Evolutionary conservation across 2,797 vertebrate genomes (phyloP).

Genomic region (Podarcis siculus): DNA sequence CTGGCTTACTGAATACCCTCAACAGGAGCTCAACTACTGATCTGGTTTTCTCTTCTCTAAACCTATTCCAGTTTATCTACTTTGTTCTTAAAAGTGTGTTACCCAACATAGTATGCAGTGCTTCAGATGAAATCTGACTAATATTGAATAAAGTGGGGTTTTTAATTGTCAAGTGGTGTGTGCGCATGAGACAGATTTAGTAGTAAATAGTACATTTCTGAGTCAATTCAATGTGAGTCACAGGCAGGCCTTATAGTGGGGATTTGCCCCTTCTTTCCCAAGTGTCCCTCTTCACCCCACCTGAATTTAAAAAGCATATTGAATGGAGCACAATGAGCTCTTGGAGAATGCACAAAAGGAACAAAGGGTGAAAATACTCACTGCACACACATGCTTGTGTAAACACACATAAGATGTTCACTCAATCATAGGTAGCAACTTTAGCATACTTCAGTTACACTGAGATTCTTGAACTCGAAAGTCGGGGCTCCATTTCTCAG

Average conservation of each 20-base stretch:
- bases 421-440: neutral
- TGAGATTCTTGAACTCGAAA: neutral
- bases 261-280: neutral
- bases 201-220: neutral
- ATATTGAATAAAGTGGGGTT: neutral
- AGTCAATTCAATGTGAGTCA: neutral
- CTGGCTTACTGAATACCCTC: no score
- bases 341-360: neutral
- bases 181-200: neutral
- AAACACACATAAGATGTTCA: neutral
- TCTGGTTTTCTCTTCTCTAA: neutral
- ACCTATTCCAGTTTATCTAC: neutral
- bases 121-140: neutral
- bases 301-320: neutral
- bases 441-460: neutral
- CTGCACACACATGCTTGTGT: neutral
- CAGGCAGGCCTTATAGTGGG: neutral
- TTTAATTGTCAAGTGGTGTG: neutral
- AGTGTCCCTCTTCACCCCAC: neutral
- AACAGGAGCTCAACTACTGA: neutral
- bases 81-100: neutral
- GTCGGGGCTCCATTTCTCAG: conserved; percentile 12
- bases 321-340: neutral
- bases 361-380: neutral
- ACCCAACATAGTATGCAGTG: neutral